These are phyloP conservation scores for Drosophila nr. fundita DNA, from an alignment of 2,888 invertebrate genomes.

Conservation along the genomic window DNA sequence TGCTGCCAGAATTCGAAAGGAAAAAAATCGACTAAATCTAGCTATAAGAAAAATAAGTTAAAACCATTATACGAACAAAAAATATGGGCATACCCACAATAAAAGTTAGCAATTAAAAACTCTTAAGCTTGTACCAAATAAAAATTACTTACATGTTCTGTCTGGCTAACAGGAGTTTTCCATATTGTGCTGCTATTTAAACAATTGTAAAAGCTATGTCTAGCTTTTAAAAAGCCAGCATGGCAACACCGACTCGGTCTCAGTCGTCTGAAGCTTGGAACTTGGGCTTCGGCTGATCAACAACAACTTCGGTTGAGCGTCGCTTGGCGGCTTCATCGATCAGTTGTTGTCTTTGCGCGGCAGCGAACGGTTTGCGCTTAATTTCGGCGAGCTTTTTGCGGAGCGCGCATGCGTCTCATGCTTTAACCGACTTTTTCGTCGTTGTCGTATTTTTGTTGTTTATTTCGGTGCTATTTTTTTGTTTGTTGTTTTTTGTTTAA, in stretches of 20 bases:
- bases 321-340: slow-evolving; percentile 59
- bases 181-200: neutral
- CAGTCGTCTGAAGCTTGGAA: slow-evolving; percentile 23
- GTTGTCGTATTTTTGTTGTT: slow-evolving; percentile 25
- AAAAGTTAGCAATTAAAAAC: neutral
- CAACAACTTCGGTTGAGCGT: slow-evolving; percentile 19
- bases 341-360: slow-evolving; percentile 73
- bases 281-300: slow-evolving; percentile 18
- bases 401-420: slow-evolving; percentile 40
- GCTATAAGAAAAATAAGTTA: neutral
- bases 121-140: neutral
- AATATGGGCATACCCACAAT: neutral
- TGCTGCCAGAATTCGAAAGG: neutral
- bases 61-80: neutral
- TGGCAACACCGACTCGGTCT: slow-evolving; percentile 17
- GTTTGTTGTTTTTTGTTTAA: slow-evolving; percentile 17
- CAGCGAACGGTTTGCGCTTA: slow-evolving; percentile 66
- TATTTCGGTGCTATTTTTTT: slow-evolving; percentile 18
- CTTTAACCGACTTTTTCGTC: slow-evolving; percentile 6
- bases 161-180: neutral
- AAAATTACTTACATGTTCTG: neutral
- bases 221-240: slow-evolving; percentile 3
- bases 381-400: slow-evolving; percentile 16
- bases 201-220: neutral
- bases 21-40: no score